A percentile compares a stretch with the other conserved stretches of the same genome.
These are phyloP conservation scores for Lontra canadensis DNA, from an alignment of 2,113 vertebrate species.

Conservation along the genomic window DNA sequence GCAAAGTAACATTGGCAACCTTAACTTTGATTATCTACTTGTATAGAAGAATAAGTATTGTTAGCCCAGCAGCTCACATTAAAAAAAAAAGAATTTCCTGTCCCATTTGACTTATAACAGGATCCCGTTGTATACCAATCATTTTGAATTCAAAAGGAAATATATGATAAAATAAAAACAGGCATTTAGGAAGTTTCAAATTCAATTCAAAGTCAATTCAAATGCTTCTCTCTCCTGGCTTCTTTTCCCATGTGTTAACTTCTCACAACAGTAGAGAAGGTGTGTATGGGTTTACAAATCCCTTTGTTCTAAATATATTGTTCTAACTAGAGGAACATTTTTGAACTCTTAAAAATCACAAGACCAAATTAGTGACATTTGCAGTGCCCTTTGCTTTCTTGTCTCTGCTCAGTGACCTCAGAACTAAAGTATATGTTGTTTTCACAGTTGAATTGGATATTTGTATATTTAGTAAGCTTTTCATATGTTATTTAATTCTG, in stretches of 20 bases:
- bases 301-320: neutral
- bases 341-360: neutral
- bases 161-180: slow-evolving; percentile 51
- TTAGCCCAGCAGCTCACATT: slow-evolving; percentile 20
- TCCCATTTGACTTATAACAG: neutral
- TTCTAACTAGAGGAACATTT: slow-evolving; percentile 13
- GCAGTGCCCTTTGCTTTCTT: slow-evolving; percentile 45
- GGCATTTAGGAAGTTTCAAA: neutral
- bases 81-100: slow-evolving; percentile 20
- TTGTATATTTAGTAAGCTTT: slow-evolving; percentile 70
- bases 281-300: neutral
- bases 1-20: slow-evolving; percentile 30
- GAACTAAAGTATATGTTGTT: slow-evolving; percentile 48
- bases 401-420: slow-evolving; percentile 39
- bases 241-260: slow-evolving; percentile 3
- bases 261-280: neutral
- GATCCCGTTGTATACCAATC: neutral
- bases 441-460: slow-evolving; percentile 59
- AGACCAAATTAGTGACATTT: slow-evolving; percentile 35
- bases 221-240: neutral
- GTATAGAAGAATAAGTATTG: slow-evolving; percentile 48
- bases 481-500: slow-evolving; percentile 74
- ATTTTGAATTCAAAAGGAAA: slow-evolving; percentile 51
- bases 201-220: neutral
- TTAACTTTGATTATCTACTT: slow-evolving; percentile 56